phyloP scores from a whole-genome alignment of 2,113 vertebrate genomes.

The Probosciger aterrimus region DNA sequence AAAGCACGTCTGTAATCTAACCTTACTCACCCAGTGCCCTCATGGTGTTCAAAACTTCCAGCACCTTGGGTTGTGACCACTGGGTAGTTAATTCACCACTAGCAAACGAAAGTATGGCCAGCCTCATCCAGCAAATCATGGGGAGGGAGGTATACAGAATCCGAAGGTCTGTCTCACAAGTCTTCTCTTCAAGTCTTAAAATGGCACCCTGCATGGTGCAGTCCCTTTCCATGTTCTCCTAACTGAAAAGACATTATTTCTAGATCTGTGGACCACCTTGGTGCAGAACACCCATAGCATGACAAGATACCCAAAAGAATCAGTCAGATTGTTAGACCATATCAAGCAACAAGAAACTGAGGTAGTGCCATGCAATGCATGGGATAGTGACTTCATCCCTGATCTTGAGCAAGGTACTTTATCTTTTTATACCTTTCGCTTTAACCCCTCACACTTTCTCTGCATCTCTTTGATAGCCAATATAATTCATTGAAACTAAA shows the following conservation, averaged over 20 bases:
- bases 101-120: not conserved
- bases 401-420: not conserved
- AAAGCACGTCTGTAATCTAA: not conserved
- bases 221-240: not conserved
- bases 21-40: not conserved
- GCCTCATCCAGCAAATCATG: not conserved
- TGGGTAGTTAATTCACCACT: not conserved
- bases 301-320: not conserved
- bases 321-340: not conserved
- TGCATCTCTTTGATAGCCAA: not conserved
- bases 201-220: not conserved
- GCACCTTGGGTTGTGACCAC: not conserved
- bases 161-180: not conserved
- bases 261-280: not conserved
- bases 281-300: not conserved
- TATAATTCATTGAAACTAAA: not conserved
- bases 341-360: not conserved
- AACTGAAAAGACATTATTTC: not conserved
- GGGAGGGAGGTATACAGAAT: not conserved
- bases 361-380: not conserved
- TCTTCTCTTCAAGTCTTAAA: not conserved
- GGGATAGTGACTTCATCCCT: not conserved
- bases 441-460: not conserved
- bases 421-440: not conserved
- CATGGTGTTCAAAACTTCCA: not conserved